Evolutionary conservation across 2,888 invertebrate species (phyloP), one percentile per base, ranked within the genome.

Genomic region (Tipula vernalis): DNA sequence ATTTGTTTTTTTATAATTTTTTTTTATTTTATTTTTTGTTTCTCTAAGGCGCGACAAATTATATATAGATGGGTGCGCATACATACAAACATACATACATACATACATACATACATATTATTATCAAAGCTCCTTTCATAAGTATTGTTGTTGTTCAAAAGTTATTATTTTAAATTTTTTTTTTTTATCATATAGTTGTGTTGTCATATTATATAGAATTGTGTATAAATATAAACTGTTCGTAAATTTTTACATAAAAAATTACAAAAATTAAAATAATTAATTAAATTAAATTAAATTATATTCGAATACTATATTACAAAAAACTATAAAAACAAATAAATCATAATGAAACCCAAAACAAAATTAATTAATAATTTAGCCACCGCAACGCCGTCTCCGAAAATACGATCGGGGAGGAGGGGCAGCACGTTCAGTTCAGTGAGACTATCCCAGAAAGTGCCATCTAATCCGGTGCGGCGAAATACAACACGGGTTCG

Each of bases 401-500:
- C 91, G 28, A 91, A 91, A 89, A 91, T 91, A 87, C 90, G 91
- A 5, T 90, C 91, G 36, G 91, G 91, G 0, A 90, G 91, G 86
- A 90, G 91, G 36, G 90, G 91, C 86, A 91, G 92, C 87, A 93
- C 93, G 44, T 94, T 93, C 88, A 93, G 93, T 89, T 94, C 94
- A 5, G 93, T 94, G 90, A 91, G 94, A 47, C 90, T 94, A 6
- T 92, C 93, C 0, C 93, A 93, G 88, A 92, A 92, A 88, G 89
- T 91, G 39, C 91, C 91, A 86, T 91, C 90, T 87, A 93, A 93
- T 89, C 93, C 93, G 2, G 92, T 94, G 18, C 90, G 94, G 15
- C 90, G 94, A 84, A 94, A 94, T 88, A 94, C 94, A 8, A 94
- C 94, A 4, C 91, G 93, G 87, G 93, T 93, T 8, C 90, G 92